Percentiles rank a stretch among this genome's conserved stretches.
Conservation (phyloP, 2,888 invertebrate genomes). For the Lasius fuliginosus region DNA sequence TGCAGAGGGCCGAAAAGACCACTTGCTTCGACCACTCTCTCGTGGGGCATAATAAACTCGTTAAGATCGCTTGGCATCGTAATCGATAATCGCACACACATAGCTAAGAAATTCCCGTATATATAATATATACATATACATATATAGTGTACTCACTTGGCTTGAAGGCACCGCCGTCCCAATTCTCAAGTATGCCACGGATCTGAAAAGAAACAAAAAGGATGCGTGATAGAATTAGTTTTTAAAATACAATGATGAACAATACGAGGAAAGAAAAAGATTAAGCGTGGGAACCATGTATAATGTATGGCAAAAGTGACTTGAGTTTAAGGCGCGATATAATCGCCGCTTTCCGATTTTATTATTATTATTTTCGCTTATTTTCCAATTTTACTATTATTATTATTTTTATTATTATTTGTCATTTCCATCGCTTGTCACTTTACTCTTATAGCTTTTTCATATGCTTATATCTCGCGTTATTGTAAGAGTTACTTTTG, state of each 20-base stretch:
- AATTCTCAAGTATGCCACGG: slow-evolving; percentile 81
- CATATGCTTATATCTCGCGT: background rate
- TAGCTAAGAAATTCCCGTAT: slow-evolving; percentile 16
- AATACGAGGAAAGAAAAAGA: slow-evolving; percentile 33
- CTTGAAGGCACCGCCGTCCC: slow-evolving; percentile 82
- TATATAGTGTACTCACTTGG: slow-evolving; percentile 78
- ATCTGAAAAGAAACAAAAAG: slow-evolving; percentile 80
- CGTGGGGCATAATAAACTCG: slow-evolving; percentile 54
- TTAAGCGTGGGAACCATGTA: slow-evolving; percentile 58
- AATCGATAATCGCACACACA: slow-evolving; percentile 51
- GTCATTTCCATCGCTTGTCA: slow-evolving; percentile 27
- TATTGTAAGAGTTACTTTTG: slow-evolving; percentile 5
- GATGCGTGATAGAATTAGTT: slow-evolving; percentile 65
- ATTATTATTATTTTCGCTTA: slow-evolving; percentile 30
- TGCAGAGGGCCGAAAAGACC: slow-evolving; percentile 24
- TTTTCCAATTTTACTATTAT: background rate
- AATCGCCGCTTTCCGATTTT: slow-evolving; percentile 36
- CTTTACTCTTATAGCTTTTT: background rate
- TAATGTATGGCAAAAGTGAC: slow-evolving; percentile 70
- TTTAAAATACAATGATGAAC: slow-evolving; percentile 76
- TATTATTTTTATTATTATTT: slow-evolving; percentile 49
- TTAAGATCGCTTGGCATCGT: slow-evolving; percentile 40
- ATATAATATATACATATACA: background rate
- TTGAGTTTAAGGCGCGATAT: slow-evolving; percentile 36
- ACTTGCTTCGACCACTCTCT: slow-evolving; percentile 25